Percentiles rank a stretch among this genome's conserved stretches.
These are phyloP conservation scores for Planiliza haematocheilus DNA, from an alignment of 2,113 vertebrate genomes.

Conservation along the genomic window DNA sequence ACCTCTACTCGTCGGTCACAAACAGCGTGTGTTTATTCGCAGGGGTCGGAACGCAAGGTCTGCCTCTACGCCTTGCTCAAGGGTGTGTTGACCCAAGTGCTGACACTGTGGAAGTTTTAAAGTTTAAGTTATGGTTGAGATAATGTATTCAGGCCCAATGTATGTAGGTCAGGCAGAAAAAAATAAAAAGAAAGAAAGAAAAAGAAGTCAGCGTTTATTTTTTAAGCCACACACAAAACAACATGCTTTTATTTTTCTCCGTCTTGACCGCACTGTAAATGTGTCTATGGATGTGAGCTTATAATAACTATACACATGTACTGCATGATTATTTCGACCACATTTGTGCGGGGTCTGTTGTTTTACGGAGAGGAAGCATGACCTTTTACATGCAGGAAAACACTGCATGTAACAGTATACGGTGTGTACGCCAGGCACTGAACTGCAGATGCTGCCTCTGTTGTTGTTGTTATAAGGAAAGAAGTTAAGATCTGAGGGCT, in stretches of 20 bases:
- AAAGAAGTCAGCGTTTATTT: too few species aligned
- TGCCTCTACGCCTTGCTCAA: not conserved
- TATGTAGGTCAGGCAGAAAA: not conserved
- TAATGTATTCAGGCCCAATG: too few species aligned
- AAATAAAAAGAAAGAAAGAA: too few species aligned
- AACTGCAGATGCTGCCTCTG: not conserved
- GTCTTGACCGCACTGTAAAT: not conserved
- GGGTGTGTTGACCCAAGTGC: not conserved
- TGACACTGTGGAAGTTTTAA: not conserved
- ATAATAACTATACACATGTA: not conserved
- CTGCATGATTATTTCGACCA: constrained; percentile 19
- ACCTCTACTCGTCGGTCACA: not conserved
- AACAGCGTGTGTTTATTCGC: not conserved
- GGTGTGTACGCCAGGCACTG: not conserved
- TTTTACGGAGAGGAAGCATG: not conserved
- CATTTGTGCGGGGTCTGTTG: not conserved
- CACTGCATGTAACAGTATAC: not conserved
- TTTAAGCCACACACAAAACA: too few species aligned
- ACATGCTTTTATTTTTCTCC: not conserved
- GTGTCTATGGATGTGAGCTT: not conserved
- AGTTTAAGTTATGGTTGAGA: too few species aligned
- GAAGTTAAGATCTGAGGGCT: not conserved
- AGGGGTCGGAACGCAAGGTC: not conserved
- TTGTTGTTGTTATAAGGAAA: not conserved
- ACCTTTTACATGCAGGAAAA: not conserved